Conservation (phyloP, 1,140 invertebrate species). For the Pachyrhynchus sulphureomaculatus region DNA sequence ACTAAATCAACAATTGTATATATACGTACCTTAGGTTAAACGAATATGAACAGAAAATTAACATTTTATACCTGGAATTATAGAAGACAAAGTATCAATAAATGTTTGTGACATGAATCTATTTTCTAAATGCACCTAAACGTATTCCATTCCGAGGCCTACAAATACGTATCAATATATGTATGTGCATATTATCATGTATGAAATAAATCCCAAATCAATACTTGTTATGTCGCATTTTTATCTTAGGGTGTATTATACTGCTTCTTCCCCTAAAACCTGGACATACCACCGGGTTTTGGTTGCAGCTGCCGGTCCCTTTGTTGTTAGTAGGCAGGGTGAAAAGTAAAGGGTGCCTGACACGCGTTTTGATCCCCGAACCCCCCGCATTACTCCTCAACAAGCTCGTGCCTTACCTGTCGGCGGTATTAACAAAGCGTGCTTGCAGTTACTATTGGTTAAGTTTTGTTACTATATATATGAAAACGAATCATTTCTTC, state of each 20-base stretch:
- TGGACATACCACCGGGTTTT: slow-evolving; percentile 4
- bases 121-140: too few relatives aligned
- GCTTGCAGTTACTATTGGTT: neutral
- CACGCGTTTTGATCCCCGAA: slow-evolving; percentile 24
- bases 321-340: slow-evolving; percentile 31
- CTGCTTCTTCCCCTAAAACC: slow-evolving; percentile 10
- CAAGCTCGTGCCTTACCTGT: slow-evolving; percentile 27
- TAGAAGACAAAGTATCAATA: too few relatives aligned
- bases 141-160: too few relatives aligned
- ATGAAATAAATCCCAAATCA: too few relatives aligned
- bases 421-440: neutral
- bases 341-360: slow-evolving; percentile 38
- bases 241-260: slow-evolving; percentile 15
- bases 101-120: too few relatives aligned
- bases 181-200: too few relatives aligned
- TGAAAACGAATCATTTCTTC: neutral
- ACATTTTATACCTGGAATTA: too few relatives aligned
- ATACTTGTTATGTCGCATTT: too few relatives aligned
- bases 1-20: too few relatives aligned
- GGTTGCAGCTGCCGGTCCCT: slow-evolving; percentile 30
- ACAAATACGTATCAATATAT: too few relatives aligned
- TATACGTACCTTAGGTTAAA: too few relatives aligned
- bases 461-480: neutral
- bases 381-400: neutral
- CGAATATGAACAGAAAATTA: too few relatives aligned